These are phyloP conservation scores for Euzophera pinguis DNA, from an alignment of 2,888 invertebrate species.

Conservation along the genomic window DNA sequence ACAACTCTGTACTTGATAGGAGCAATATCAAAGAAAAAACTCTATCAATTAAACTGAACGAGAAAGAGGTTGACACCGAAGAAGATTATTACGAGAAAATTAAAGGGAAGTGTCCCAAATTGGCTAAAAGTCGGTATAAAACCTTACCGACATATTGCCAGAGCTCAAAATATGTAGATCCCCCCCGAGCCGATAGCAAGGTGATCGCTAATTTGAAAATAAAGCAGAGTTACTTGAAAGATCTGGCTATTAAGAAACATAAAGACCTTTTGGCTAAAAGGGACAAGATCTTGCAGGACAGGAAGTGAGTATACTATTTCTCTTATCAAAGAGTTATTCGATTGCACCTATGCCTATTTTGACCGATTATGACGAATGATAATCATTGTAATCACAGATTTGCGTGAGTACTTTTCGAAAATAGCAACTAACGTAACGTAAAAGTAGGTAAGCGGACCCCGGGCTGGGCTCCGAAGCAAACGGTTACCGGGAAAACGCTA, in stretches of 20 bases:
- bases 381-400: no score
- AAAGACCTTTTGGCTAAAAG: constrained; percentile 75
- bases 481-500: no score
- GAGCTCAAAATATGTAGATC: constrained; percentile 61
- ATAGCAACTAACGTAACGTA: no score
- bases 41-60: constrained; percentile 51
- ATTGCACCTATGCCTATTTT: no score
- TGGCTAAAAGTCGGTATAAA: constrained; percentile 58
- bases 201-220: constrained; percentile 49
- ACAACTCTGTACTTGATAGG: constrained; percentile 59
- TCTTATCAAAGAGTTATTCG: neutral
- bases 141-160: constrained; percentile 61
- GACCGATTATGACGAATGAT: no score
- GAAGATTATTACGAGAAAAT: constrained; percentile 43
- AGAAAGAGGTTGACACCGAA: constrained; percentile 48
- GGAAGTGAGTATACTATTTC: constrained; percentile 68
- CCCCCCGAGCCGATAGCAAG: constrained; percentile 33
- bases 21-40: constrained; percentile 39
- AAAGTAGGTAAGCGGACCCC: no score
- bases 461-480: no score
- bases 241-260: constrained; percentile 76
- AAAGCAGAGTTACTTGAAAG: constrained; percentile 59
- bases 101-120: constrained; percentile 59
- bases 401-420: no score
- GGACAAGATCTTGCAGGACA: constrained; percentile 79